Evolutionary conservation across 2,797 vertebrate species (phyloP).

Genomic region (Myotis vivesi): DNA sequence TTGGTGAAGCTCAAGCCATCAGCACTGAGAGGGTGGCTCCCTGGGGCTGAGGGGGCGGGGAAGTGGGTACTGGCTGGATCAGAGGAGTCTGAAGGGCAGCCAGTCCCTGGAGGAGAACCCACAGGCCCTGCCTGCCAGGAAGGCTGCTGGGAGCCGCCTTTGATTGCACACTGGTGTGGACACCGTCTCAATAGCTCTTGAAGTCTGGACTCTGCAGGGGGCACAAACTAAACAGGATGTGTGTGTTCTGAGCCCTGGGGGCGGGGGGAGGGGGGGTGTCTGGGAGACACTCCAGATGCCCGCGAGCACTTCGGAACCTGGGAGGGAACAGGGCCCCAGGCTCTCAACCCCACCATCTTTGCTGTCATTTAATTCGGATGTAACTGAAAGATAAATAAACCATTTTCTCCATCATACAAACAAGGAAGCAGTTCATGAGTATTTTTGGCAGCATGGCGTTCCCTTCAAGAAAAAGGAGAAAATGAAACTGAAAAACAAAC

Average conservation of each 20-base stretch:
- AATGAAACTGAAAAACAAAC: not conserved
- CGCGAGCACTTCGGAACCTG: not conserved
- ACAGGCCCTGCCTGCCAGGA: not conserved
- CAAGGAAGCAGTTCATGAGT: constrained; percentile 8
- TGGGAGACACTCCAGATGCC: not conserved
- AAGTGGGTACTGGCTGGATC: not conserved
- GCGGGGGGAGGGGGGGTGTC: accelerated
- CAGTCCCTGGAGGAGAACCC: not conserved
- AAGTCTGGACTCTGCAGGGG: not conserved
- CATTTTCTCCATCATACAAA: not conserved
- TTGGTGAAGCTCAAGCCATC: not conserved
- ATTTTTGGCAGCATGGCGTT: not conserved
- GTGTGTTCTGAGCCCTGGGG: not conserved
- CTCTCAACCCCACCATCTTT: not conserved
- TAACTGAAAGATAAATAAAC: constrained; percentile 38
- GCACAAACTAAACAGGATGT: not conserved
- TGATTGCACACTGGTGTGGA: not conserved
- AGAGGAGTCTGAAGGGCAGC: not conserved
- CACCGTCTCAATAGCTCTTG: not conserved
- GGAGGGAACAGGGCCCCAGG: not conserved
- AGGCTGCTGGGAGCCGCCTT: not conserved
- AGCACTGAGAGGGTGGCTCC: not conserved
- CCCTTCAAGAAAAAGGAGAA: constrained; percentile 35
- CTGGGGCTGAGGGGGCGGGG: not conserved
- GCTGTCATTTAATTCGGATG: not conserved